phyloP scores from a whole-genome alignment of 2,888 invertebrate genomes.

The Pseudococcus longispinus region DNA sequence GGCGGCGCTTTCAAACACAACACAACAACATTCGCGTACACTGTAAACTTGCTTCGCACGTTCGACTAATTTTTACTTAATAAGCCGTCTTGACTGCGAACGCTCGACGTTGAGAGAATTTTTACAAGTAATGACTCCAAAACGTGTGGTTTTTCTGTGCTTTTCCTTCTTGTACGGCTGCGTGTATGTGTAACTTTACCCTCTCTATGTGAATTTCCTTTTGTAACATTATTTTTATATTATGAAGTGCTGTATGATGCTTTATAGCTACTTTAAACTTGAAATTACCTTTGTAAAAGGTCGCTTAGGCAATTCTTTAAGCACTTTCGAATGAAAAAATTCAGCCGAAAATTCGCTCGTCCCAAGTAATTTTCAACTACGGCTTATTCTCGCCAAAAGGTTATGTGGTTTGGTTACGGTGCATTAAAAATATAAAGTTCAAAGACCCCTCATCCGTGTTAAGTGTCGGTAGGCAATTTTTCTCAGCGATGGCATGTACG shows the following conservation, averaged over 20 bases:
- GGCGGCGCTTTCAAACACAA: neutral
- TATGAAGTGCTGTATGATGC: neutral
- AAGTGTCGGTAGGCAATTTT: neutral
- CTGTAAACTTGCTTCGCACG: neutral
- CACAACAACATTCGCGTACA: neutral
- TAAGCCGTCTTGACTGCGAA: neutral
- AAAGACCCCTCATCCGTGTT: neutral
- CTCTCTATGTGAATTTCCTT: neutral
- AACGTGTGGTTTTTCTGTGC: neutral
- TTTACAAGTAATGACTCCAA: neutral
- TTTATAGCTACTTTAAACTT: neutral
- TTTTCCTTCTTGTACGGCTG: no score
- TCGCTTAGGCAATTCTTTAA: slow-evolving; percentile 1
- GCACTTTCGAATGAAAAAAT: neutral
- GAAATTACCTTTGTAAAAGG: slow-evolving; percentile 19
- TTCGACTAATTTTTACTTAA: slow-evolving; percentile 12
- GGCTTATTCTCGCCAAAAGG: neutral
- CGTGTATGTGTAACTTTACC: neutral
- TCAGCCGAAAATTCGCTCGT: neutral
- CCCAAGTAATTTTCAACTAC: neutral
- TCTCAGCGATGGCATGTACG: neutral
- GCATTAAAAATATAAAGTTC: neutral
- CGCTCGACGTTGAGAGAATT: neutral
- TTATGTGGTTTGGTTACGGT: neutral
- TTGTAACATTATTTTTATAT: neutral